Evolutionary conservation across 2,113 vertebrate species (phyloP).

Genomic region (Labrus mixtus): DNA sequence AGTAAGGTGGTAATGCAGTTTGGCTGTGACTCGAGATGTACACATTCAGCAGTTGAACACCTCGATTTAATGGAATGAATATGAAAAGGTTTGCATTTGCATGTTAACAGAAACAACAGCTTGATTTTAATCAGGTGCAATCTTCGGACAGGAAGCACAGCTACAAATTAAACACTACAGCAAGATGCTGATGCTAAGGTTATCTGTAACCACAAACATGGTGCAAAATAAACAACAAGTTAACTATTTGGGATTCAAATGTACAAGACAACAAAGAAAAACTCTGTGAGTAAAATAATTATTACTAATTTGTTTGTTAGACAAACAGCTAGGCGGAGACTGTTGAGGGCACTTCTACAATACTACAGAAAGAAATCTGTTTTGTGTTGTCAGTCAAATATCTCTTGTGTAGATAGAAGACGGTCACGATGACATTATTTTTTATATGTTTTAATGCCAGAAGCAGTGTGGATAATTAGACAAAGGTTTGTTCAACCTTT

Average conservation of each 20-base stretch:
- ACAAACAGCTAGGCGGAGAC: not conserved
- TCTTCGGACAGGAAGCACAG: constrained; percentile 58
- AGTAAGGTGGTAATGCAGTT: not conserved
- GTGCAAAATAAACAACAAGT: constrained; percentile 14
- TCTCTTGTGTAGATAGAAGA: not conserved
- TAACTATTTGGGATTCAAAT: constrained; percentile 28
- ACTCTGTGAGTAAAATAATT: constrained; percentile 17
- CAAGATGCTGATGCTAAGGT: constrained; percentile 54
- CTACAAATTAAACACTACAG: constrained; percentile 65
- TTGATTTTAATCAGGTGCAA: constrained; percentile 55
- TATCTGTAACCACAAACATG: constrained; percentile 52
- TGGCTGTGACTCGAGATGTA: constrained; percentile 12
- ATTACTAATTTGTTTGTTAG: constrained; percentile 12
- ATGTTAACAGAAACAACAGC: constrained; percentile 46
- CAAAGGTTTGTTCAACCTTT: not conserved
- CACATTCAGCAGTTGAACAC: constrained; percentile 23
- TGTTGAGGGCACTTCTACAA: not conserved
- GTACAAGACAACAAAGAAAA: constrained; percentile 4
- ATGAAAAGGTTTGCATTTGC: constrained; percentile 39
- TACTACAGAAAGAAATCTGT: too few species aligned
- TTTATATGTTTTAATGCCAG: not conserved
- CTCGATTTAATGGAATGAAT: not conserved
- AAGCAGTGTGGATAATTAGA: not conserved
- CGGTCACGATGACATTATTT: constrained; percentile 4
- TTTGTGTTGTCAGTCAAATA: too few species aligned